Evolutionary conservation across 1,140 invertebrate species (phyloP).

Genomic region (honey bee (Apis mellifera)): DNA sequence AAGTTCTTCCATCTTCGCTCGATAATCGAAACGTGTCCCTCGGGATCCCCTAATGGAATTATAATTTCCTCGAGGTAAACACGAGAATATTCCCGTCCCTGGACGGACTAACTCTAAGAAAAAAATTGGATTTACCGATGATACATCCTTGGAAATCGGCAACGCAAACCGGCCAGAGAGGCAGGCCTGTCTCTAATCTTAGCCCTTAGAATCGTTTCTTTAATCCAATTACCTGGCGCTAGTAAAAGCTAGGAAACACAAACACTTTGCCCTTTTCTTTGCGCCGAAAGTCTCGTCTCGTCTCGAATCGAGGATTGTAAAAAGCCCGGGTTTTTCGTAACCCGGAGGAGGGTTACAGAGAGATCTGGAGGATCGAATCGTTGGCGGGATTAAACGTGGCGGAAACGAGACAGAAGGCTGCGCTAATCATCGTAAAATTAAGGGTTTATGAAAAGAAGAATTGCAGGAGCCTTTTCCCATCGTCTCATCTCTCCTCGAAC

Average conservation of each 20-base stretch:
- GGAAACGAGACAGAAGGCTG: slow-evolving; percentile 4
- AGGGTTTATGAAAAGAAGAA: slow-evolving; percentile 48
- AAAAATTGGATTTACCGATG: slow-evolving; percentile 42
- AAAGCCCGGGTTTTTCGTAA: slow-evolving; percentile 56
- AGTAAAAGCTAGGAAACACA: slow-evolving; percentile 16
- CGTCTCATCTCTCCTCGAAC: background rate
- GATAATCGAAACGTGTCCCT: background rate
- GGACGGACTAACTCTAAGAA: slow-evolving; percentile 12
- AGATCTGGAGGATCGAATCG: slow-evolving; percentile 46
- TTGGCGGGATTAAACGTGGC: slow-evolving; percentile 55
- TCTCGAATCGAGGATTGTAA: slow-evolving; percentile 23
- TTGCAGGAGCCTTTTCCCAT: background rate
- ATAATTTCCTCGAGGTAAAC: slow-evolving; percentile 9
- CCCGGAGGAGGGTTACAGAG: too few relatives aligned
- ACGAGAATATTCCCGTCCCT: background rate
- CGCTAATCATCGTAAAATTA: slow-evolving; percentile 68
- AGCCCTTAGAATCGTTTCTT: background rate
- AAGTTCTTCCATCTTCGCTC: background rate
- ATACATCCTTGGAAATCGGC: background rate
- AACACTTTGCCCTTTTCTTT: background rate
- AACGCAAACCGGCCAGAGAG: slow-evolving; percentile 12
- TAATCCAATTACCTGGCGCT: slow-evolving; percentile 43
- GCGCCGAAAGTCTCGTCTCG: background rate
- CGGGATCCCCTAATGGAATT: slow-evolving; percentile 11
- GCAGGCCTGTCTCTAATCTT: background rate